A percentile compares a stretch with the other conserved stretches of the same genome.
Conservation (phyloP, 2,113 vertebrate genomes). For the Cololabis saira region DNA sequence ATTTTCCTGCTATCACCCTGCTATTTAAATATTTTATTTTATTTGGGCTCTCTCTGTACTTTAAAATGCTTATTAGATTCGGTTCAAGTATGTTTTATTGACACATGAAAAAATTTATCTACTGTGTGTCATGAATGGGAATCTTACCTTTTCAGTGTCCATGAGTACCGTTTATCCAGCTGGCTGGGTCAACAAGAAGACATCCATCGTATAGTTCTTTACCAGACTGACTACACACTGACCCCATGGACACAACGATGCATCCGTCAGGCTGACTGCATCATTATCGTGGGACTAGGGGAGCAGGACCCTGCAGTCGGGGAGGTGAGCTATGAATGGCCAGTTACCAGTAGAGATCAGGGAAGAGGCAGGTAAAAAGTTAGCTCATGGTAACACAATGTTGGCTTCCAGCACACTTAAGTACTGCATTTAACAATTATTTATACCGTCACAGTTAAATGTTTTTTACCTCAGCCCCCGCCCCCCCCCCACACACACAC, state of each 20-base stretch:
- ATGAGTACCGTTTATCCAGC: conserved; percentile 93
- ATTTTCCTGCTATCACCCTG: neutral
- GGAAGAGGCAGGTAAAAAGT: neutral
- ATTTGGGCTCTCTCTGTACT: conserved; percentile 1
- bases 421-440: neutral
- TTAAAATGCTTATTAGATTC: conserved; percentile 33
- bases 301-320: conserved; percentile 93
- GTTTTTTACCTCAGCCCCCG: too few relatives aligned
- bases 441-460: too few relatives aligned
- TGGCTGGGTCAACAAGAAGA: conserved; percentile 98
- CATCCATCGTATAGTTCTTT: conserved; percentile 93
- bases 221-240: conserved; percentile 91
- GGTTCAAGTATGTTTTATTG: conserved; percentile 33
- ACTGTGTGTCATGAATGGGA: conserved; percentile 36
- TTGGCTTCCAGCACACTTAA: neutral
- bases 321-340: conserved; percentile 80
- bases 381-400: neutral
- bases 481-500: too few relatives aligned
- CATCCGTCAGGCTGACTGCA: conserved; percentile 94
- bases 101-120: conserved; percentile 19
- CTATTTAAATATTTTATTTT: conserved; percentile 6
- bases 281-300: conserved; percentile 94
- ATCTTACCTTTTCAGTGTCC: conserved; percentile 80
- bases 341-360: neutral
- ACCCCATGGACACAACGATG: conserved; percentile 97